Evolutionary conservation across 1,140 invertebrate species (phyloP).

Genomic region (Zaprionus kolodkinae): DNA sequence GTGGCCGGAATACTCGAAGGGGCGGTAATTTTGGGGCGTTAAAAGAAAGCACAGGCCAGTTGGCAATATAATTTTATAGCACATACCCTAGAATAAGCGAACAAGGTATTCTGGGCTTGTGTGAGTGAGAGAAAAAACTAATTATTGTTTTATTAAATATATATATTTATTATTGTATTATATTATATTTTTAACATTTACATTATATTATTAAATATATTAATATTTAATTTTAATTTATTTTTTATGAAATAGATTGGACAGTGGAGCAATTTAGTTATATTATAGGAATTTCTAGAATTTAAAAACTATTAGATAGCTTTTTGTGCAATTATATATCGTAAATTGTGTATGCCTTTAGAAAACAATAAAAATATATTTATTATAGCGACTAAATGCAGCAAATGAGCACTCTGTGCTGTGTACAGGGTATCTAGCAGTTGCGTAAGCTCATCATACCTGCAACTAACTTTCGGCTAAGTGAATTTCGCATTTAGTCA

Average conservation of each 20-base stretch:
- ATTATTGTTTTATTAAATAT: not conserved
- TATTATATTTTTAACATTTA: not conserved
- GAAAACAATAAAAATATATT: too few species aligned
- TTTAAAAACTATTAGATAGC: not conserved
- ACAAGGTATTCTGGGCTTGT: not conserved
- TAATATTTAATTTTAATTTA: not conserved
- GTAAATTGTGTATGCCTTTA: too few species aligned
- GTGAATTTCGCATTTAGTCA: slow-evolving; percentile 66
- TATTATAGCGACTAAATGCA: not conserved
- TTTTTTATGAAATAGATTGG: too few species aligned
- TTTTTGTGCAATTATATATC: too few species aligned
- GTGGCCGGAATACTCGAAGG: slow-evolving; percentile 57
- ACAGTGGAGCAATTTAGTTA: too few species aligned
- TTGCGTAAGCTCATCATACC: not conserved
- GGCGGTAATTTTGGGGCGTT: slow-evolving; percentile 61
- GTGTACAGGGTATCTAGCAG: not conserved
- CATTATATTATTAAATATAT: not conserved
- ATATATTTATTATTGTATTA: slow-evolving; percentile 26
- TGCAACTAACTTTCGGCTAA: slow-evolving; percentile 30
- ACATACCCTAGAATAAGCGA: not conserved
- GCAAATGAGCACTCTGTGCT: not conserved
- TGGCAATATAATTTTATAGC: slow-evolving; percentile 9
- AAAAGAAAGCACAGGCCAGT: slow-evolving; percentile 30
- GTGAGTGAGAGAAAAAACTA: not conserved
- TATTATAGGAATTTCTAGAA: not conserved